Conservation (phyloP, 2,888 invertebrate genomes). For the Pollenia angustigena region DNA sequence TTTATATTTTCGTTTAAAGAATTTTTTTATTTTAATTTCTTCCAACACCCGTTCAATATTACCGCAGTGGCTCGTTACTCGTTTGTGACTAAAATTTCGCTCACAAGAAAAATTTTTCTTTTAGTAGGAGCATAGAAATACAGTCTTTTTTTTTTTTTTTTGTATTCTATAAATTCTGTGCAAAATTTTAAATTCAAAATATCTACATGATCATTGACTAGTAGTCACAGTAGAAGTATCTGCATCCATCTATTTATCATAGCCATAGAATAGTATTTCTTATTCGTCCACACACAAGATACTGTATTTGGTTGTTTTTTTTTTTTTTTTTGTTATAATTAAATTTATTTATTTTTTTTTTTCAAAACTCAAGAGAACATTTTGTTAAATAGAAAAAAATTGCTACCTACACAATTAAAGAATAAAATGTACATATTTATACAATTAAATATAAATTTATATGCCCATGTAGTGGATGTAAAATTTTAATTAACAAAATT, state of each 20-base stretch:
- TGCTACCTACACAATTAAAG: slow-evolving; percentile 67
- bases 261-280: slow-evolving; percentile 47
- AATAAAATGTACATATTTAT: slow-evolving; percentile 25
- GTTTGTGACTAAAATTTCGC: slow-evolving; percentile 83
- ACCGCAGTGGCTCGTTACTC: slow-evolving; percentile 84
- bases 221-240: slow-evolving; percentile 44
- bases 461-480: neutral
- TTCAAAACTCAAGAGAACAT: slow-evolving; percentile 65
- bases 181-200: slow-evolving; percentile 72
- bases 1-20: slow-evolving; percentile 43
- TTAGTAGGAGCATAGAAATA: slow-evolving; percentile 70
- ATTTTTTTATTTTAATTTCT: slow-evolving; percentile 28
- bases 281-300: slow-evolving; percentile 56
- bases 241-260: slow-evolving; percentile 54
- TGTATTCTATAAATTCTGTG: slow-evolving; percentile 77
- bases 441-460: neutral
- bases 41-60: slow-evolving; percentile 76
- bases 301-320: slow-evolving; percentile 65
- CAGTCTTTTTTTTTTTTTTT: slow-evolving; percentile 49
- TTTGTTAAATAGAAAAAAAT: slow-evolving; percentile 58
- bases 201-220: slow-evolving; percentile 75
- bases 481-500: slow-evolving; percentile 66
- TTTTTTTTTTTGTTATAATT: slow-evolving; percentile 67
- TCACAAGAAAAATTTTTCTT: slow-evolving; percentile 67
- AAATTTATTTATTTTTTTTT: slow-evolving; percentile 47